Percentiles rank a stretch among this genome's conserved stretches.
Conservation (phyloP, 2,888 invertebrate species). For the Phanerotoma sp. region DNA sequence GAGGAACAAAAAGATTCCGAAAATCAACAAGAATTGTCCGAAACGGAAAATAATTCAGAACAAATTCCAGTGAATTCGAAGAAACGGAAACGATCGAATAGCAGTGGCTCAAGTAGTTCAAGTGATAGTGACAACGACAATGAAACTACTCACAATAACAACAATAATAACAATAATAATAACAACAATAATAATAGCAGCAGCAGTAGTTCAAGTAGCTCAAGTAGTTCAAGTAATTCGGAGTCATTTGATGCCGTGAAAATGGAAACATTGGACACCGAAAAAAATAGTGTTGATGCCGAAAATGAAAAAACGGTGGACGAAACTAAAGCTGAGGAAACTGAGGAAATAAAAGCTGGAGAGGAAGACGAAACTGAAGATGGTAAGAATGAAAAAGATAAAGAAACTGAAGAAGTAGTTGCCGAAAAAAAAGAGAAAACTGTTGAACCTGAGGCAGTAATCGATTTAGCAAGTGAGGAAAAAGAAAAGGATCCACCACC, state of each 20-base stretch:
- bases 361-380: conserved; percentile 33
- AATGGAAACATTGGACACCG: neutral
- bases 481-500: conserved; percentile 59
- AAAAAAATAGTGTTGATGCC: conserved; percentile 23
- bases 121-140: conserved; percentile 1
- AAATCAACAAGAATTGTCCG: conserved; percentile 45
- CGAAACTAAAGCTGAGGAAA: conserved; percentile 26
- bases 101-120: conserved; percentile 6
- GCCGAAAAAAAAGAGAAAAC: conserved; percentile 50
- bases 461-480: conserved; percentile 54
- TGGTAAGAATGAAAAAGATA: conserved; percentile 37
- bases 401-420: conserved; percentile 43
- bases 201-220: conserved; percentile 57
- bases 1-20: conserved; percentile 35
- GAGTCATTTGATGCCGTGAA: conserved; percentile 20
- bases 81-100: conserved; percentile 10
- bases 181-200: neutral
- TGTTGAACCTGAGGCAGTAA: conserved; percentile 54
- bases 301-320: conserved; percentile 26
- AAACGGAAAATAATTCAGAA: conserved; percentile 43
- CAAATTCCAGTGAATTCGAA: conserved; percentile 33
- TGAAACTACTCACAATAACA: neutral
- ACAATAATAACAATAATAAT: no score
- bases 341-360: conserved; percentile 24
- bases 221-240: conserved; percentile 28